Base-by-base conservation (phyloP, 1,140 invertebrate genomes). In the Caenorhabditis latens region DNA sequence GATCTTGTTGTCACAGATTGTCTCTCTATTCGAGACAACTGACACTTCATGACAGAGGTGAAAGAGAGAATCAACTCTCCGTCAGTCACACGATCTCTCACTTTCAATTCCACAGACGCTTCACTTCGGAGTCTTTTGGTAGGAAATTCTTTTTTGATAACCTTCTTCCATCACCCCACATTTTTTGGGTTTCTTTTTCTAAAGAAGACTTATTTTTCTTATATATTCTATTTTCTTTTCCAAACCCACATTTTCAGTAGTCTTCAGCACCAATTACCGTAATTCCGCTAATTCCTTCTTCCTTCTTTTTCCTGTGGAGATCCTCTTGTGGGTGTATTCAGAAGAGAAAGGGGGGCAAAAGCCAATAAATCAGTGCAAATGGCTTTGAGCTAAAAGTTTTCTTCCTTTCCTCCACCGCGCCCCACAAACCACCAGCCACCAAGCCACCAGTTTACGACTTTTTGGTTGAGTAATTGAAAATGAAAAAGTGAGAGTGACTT, bases 311-410 rank as follows among this genome's bases (percentile, higher is more conserved):
- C 9, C 61, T 63, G 24, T 16, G 50, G 0, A 6, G 21, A 14
- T 32, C 24, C 32, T 14, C 24, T 19, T 11, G 24, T 8, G 9
- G 13, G 61, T 2, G 9, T 4, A 63, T 8, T 11, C 11, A 63
- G 24, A 63, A 13, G 8, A 63, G n/a, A 40, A 63, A 21, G 1
- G 24, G 24, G 42, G 42, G 71, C 71, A 79, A 79, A 79, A 50
- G 43, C 71, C 71, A 79, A 79, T 79, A 79, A 79, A 79, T 79
- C 71, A 79, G 71, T 79, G 71, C 71, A 79, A 79, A 79, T 79
- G 71, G 71, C 46, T 48, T 79, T 79, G 71, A 50, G 71, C 71
- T 79, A 79, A 79, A 79, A 79, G 71, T 79, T 79, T 79, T 79
- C 46, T 40, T 40, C 71, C 71, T 13, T 11, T 24, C 71, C 40